Percentiles rank a stretch among this genome's conserved stretches.
These are phyloP conservation scores for Xanthostigma xanthostigma DNA, from an alignment of 2,888 invertebrate species.

Conservation along the genomic window DNA sequence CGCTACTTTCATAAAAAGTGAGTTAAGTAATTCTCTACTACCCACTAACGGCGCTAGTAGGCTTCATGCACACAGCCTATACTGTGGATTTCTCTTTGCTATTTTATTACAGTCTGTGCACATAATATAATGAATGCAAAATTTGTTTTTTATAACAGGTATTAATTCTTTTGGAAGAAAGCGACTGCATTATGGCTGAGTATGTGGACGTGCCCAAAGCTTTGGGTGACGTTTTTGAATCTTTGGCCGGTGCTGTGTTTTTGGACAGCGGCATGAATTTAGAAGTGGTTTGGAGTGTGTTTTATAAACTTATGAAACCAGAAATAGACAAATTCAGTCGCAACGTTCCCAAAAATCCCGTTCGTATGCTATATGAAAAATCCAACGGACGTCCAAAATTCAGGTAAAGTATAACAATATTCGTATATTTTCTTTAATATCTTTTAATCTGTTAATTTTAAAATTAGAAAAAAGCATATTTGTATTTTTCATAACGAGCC, in stretches of 20 bases:
- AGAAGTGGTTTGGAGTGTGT: slow-evolving; percentile 61
- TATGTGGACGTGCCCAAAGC: slow-evolving; percentile 86
- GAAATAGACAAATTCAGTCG: slow-evolving; percentile 70
- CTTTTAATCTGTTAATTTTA: too few relatives aligned
- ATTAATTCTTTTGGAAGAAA: slow-evolving; percentile 48
- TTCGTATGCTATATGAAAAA: slow-evolving; percentile 73
- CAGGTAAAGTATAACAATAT: slow-evolving; percentile 48
- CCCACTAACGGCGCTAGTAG: too few relatives aligned
- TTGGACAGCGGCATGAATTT: slow-evolving; percentile 66
- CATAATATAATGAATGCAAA: not conserved
- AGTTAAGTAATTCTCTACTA: too few relatives aligned
- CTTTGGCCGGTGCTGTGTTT: slow-evolving; percentile 80
- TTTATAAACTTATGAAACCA: slow-evolving; percentile 70
- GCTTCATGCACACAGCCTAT: too few relatives aligned
- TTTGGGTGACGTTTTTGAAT: slow-evolving; percentile 88
- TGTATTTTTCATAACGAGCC: too few relatives aligned
- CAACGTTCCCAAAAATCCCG: slow-evolving; percentile 78
- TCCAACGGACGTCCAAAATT: slow-evolving; percentile 63
- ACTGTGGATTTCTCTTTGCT: not conserved
- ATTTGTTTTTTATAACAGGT: slow-evolving; percentile 18
- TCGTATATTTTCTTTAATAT: too few relatives aligned
- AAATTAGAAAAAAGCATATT: too few relatives aligned
- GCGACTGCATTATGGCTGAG: slow-evolving; percentile 47
- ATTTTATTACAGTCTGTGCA: not conserved
- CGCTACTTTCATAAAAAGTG: too few relatives aligned